phyloP scores from a whole-genome alignment of 2,797 vertebrate species.

The Parambassis ranga region DNA sequence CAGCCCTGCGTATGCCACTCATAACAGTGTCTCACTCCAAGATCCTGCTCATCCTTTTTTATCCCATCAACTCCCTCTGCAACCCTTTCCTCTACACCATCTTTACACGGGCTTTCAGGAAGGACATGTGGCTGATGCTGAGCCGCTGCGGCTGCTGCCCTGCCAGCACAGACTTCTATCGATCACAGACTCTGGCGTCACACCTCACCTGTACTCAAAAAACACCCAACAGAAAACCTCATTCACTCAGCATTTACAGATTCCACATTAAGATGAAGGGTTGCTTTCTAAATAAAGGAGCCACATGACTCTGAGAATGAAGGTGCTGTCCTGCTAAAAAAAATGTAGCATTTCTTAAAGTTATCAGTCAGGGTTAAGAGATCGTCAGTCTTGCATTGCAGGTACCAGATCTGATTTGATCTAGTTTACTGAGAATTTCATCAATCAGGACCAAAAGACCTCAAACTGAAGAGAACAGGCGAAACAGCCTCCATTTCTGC shows the following conservation, averaged over 20 bases:
- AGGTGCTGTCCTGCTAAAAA: neutral
- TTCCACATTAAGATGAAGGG: conserved; percentile 77
- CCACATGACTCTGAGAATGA: conserved; percentile 53
- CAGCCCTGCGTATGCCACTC: conserved; percentile 89
- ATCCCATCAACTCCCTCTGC: conserved; percentile 93
- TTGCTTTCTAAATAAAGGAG: conserved; percentile 70
- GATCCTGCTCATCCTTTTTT: conserved; percentile 92
- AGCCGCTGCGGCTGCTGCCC: conserved; percentile 84
- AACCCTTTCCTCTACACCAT: conserved; percentile 95
- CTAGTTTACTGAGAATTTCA: neutral
- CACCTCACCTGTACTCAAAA: conserved; percentile 65
- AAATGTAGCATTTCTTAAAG: conserved; percentile 21
- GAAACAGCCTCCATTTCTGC: conserved; percentile 4
- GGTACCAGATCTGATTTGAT: neutral
- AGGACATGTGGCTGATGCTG: conserved; percentile 85
- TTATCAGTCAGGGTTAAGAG: conserved; percentile 9
- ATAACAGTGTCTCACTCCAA: conserved; percentile 95
- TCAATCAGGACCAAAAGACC: neutral
- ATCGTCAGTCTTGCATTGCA: neutral
- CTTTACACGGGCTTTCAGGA: conserved; percentile 90
- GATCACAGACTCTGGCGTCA: conserved; percentile 79
- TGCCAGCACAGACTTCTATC: conserved; percentile 76
- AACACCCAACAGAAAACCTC: conserved; percentile 34
- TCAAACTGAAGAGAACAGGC: conserved; percentile 8
- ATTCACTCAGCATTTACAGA: conserved; percentile 61